These are phyloP conservation scores for Threskiornis aethiopicus DNA, from an alignment of 2,797 vertebrate genomes.

Conservation along the genomic window DNA sequence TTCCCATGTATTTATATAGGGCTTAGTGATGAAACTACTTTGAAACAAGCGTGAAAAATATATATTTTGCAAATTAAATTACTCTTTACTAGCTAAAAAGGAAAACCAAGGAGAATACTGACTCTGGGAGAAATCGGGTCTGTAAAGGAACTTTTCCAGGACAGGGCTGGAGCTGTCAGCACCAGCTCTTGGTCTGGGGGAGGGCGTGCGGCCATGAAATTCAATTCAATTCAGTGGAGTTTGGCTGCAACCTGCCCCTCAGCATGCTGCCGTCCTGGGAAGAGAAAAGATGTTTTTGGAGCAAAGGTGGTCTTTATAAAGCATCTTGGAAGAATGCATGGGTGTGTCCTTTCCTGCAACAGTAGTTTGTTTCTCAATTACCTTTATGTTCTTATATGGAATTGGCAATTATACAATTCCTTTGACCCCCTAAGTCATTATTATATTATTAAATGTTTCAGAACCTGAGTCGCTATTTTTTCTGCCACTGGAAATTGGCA, in stretches of 20 bases:
- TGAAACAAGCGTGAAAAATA: not conserved
- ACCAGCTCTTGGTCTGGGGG: not conserved
- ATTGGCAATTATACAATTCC: not conserved
- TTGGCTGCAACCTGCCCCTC: constrained; percentile 3
- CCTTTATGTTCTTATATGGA: not conserved
- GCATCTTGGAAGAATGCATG: not conserved
- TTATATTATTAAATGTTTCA: constrained; percentile 25
- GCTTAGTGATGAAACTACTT: not conserved
- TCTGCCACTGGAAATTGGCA: not conserved
- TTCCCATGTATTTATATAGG: not conserved
- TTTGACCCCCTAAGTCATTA: constrained; percentile 1
- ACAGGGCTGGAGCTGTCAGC: not conserved
- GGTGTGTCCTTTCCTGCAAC: not conserved
- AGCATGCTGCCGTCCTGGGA: not conserved
- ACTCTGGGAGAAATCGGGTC: not conserved
- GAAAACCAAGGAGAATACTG: not conserved
- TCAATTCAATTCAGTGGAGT: not conserved
- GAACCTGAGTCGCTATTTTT: not conserved
- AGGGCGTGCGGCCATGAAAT: not conserved
- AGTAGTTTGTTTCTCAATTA: constrained; percentile 9
- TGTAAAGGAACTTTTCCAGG: not conserved
- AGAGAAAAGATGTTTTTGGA: constrained; percentile 14
- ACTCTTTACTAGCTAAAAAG: not conserved
- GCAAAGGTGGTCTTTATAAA: not conserved
- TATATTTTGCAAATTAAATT: not conserved